These are phyloP conservation scores for Drosophila novamexicana DNA, from an alignment of 1,140 invertebrate genomes.

Conservation along the genomic window DNA sequence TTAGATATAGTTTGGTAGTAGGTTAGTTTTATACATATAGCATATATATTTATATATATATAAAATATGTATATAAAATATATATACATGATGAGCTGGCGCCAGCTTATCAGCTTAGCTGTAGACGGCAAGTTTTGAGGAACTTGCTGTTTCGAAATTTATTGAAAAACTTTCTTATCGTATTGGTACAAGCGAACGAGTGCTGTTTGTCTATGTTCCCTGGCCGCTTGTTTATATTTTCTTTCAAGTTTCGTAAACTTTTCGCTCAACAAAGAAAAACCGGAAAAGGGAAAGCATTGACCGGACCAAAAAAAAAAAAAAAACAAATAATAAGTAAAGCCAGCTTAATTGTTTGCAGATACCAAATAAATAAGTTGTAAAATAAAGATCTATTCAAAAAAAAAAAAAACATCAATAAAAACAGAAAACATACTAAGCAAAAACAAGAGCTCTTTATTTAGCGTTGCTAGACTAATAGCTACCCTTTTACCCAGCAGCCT, in stretches of 20 bases:
- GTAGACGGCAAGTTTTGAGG: constrained; percentile 67
- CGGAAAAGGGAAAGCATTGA: constrained; percentile 23
- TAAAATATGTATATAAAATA: neutral
- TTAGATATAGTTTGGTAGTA: constrained; percentile 26
- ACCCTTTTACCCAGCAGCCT: no score
- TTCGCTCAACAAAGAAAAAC: constrained; percentile 25
- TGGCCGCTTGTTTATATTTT: constrained; percentile 52
- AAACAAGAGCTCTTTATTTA: no score
- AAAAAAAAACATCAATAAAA: constrained; percentile 24
- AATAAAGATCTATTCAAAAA: constrained; percentile 32
- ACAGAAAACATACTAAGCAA: constrained; percentile 30
- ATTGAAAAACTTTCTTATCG: constrained; percentile 84
- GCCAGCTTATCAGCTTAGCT: constrained; percentile 72
- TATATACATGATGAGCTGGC: constrained; percentile 24
- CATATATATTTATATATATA: neutral
- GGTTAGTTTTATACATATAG: neutral
- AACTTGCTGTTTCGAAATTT: constrained; percentile 69
- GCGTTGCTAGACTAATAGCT: no score
- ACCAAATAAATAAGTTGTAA: constrained; percentile 74
- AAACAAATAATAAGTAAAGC: constrained; percentile 34
- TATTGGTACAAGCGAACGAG: constrained; percentile 61
- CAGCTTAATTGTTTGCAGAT: constrained; percentile 81
- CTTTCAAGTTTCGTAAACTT: constrained; percentile 67
- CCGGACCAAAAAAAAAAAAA: constrained; percentile 14
- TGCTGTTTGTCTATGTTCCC: constrained; percentile 54